Evolutionary conservation across 2,113 vertebrate species (phyloP).

Genomic region (Thunnus thynnus): DNA sequence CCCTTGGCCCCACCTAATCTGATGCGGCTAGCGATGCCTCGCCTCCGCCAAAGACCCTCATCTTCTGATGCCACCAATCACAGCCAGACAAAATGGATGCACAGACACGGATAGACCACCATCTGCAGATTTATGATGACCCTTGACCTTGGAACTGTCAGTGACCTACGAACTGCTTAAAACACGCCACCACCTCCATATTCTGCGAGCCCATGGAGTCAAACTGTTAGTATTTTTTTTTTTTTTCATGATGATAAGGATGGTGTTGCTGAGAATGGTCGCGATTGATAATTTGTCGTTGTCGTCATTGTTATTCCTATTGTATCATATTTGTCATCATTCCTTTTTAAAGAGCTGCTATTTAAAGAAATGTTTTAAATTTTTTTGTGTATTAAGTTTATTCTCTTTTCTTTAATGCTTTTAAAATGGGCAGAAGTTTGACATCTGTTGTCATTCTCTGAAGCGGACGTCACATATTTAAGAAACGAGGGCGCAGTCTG

Average conservation of each 20-base stretch:
- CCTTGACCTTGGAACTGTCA: slow-evolving; percentile 55
- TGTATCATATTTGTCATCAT: slow-evolving; percentile 74
- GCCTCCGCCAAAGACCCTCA: slow-evolving; percentile 66
- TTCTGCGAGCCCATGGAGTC: slow-evolving; percentile 57
- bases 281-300: slow-evolving; percentile 34
- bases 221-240: slow-evolving; percentile 36
- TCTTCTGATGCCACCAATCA: slow-evolving; percentile 61
- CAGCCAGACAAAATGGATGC: slow-evolving; percentile 59
- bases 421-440: slow-evolving; percentile 63
- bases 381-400: slow-evolving; percentile 59
- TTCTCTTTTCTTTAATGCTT: slow-evolving; percentile 67
- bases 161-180: slow-evolving; percentile 70
- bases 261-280: slow-evolving; percentile 39
- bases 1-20: slow-evolving; percentile 48
- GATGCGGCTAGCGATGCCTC: slow-evolving; percentile 55
- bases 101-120: slow-evolving; percentile 54
- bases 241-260: slow-evolving; percentile 38
- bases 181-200: slow-evolving; percentile 54
- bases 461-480: slow-evolving; percentile 31
- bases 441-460: slow-evolving; percentile 12
- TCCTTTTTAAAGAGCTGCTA: slow-evolving; percentile 86
- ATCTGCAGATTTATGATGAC: slow-evolving; percentile 48
- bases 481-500: slow-evolving; percentile 46
- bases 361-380: slow-evolving; percentile 73
- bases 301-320: slow-evolving; percentile 61